phyloP scores from a whole-genome alignment of 2,888 invertebrate genomes.

The Heliconius aoede region DNA sequence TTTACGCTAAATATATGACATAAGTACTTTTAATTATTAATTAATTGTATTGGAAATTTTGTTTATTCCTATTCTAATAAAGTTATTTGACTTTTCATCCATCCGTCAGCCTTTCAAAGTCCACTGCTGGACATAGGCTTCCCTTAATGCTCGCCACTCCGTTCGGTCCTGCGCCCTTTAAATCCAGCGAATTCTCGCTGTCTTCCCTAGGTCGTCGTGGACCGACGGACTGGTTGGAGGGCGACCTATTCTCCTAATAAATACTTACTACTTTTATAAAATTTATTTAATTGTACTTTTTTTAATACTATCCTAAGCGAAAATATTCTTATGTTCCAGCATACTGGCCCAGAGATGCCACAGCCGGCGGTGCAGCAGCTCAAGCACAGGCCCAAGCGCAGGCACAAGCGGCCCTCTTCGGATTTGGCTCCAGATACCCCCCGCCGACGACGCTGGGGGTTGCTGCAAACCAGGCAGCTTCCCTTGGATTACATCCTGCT shows the following conservation, averaged over 20 bases:
- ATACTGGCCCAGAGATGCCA: conserved; percentile 89
- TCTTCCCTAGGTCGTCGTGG: too few relatives aligned
- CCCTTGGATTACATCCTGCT: conserved; percentile 89
- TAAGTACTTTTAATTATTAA: too few relatives aligned
- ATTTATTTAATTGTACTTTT: background rate
- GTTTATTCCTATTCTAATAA: too few relatives aligned
- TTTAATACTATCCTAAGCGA: background rate
- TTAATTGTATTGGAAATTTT: background rate
- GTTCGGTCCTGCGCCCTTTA: too few relatives aligned
- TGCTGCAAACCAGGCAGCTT: conserved; percentile 93
- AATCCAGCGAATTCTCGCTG: too few relatives aligned
- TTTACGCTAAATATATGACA: background rate
- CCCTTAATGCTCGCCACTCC: too few relatives aligned
- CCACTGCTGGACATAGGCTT: too few relatives aligned
- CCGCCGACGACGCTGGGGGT: conserved; percentile 90
- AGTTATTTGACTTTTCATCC: too few relatives aligned
- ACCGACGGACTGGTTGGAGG: too few relatives aligned
- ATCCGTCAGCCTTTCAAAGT: too few relatives aligned
- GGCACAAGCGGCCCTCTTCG: conserved; percentile 78
- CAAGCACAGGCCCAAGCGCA: conserved; percentile 82
- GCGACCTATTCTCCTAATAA: too few relatives aligned
- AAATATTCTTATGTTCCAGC: conserved; percentile 75
- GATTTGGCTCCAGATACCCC: conserved; percentile 77
- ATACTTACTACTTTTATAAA: too few relatives aligned
- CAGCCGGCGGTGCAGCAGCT: conserved; percentile 70